phyloP scores from a whole-genome alignment of 1,140 invertebrate species.

The Trichomalopsis sarcophagae region DNA sequence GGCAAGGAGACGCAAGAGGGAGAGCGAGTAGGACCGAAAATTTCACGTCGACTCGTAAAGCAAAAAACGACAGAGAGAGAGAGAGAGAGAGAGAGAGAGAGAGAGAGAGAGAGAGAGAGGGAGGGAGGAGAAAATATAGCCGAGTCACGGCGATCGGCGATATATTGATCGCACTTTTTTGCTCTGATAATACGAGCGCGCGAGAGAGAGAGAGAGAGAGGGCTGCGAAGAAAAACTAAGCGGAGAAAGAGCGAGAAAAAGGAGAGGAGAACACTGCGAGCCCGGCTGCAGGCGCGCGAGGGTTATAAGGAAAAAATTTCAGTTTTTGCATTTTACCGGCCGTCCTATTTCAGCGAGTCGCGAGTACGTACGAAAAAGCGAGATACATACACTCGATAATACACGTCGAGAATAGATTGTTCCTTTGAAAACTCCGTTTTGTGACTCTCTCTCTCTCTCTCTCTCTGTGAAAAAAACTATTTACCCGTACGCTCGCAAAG shows the following conservation, averaged over 20 bases:
- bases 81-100: neutral
- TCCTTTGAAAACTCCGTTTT: slow-evolving; percentile 30
- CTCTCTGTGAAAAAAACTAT: too few species aligned
- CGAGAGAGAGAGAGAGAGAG: neutral
- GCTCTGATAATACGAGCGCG: slow-evolving; percentile 55
- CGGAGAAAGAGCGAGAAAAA: neutral
- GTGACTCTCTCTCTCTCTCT: too few species aligned
- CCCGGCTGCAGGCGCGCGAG: neutral
- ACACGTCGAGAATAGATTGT: slow-evolving; percentile 32
- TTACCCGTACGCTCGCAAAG: too few species aligned
- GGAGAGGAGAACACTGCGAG: neutral
- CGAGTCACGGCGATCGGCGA: slow-evolving; percentile 55
- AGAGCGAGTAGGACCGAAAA: slow-evolving; percentile 11
- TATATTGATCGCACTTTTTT: slow-evolving; percentile 60
- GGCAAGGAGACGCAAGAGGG: neutral
- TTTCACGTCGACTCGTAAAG: slow-evolving; percentile 22
- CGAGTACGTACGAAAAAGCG: neutral
- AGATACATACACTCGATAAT: slow-evolving; percentile 7
- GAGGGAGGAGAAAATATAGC: slow-evolving; percentile 22
- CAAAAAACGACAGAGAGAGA: neutral
- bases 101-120: neutral
- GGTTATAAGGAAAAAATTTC: neutral
- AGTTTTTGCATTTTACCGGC: neutral
- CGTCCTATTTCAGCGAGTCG: neutral
- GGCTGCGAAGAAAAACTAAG: neutral